These are phyloP conservation scores for Andrena camellia DNA, from an alignment of 2,888 invertebrate genomes.

Conservation along the genomic window DNA sequence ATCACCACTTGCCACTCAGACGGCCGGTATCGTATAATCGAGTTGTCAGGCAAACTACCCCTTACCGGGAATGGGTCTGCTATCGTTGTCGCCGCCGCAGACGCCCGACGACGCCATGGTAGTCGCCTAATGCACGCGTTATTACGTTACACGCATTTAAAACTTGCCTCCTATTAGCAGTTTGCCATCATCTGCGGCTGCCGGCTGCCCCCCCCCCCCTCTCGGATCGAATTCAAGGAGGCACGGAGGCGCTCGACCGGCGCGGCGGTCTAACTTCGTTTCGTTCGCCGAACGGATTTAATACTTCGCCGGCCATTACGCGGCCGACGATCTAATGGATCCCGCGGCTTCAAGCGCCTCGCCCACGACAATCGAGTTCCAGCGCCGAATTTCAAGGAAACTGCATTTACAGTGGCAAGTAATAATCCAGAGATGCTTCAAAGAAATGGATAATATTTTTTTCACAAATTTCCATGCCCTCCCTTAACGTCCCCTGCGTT, in stretches of 20 bases:
- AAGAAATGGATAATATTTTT: too few species aligned
- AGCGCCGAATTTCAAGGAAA: too few species aligned
- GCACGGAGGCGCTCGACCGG: constrained; percentile 29
- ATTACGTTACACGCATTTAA: constrained; percentile 78
- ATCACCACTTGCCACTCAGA: constrained; percentile 81
- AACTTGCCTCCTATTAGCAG: constrained; percentile 76
- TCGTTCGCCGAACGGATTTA: constrained; percentile 62
- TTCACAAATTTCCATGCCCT: too few species aligned
- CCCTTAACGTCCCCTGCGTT: too few species aligned
- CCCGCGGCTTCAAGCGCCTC: not conserved
- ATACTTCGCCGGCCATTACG: constrained; percentile 55
- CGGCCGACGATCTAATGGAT: constrained; percentile 41
- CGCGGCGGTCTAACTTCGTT: constrained; percentile 63
- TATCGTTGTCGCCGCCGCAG: constrained; percentile 74
- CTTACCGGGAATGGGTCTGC: constrained; percentile 77
- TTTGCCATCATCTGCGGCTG: constrained; percentile 71
- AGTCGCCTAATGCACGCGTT: constrained; percentile 77
- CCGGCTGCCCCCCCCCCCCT: not conserved
- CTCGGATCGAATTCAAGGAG: constrained; percentile 62
- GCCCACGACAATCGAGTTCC: too few species aligned
- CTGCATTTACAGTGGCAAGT: too few species aligned
- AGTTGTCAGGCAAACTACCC: constrained; percentile 82
- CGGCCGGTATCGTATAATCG: constrained; percentile 78
- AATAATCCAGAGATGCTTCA: too few species aligned
- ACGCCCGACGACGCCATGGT: constrained; percentile 74